A percentile compares a stretch with the other conserved stretches of the same genome.
These are phyloP conservation scores for Antheraea mylitta DNA, from an alignment of 1,140 invertebrate genomes.

Conservation along the genomic window DNA sequence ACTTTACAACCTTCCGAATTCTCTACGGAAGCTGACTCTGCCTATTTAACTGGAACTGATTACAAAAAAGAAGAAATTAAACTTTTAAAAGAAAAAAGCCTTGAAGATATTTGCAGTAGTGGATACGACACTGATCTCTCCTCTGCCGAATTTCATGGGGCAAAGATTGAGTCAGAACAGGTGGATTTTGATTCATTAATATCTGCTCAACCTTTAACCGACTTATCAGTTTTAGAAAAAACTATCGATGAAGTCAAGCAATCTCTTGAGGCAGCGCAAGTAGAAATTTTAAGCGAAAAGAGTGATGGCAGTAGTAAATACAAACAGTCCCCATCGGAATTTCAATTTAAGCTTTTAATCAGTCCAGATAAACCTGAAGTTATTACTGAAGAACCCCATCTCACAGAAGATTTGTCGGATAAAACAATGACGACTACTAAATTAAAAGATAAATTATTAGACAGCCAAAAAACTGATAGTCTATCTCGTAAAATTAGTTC, in stretches of 20 bases:
- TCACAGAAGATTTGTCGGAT: constrained; percentile 48
- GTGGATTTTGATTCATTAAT: constrained; percentile 67
- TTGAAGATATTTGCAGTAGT: constrained; percentile 81
- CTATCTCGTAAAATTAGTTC: constrained; percentile 64
- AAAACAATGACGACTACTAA: constrained; percentile 39
- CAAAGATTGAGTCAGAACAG: constrained; percentile 76
- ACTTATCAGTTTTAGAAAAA: constrained; percentile 80
- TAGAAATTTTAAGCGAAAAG: constrained; percentile 83
- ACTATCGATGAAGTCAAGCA: constrained; percentile 85
- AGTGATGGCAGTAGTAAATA: constrained; percentile 78
- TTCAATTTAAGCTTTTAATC: constrained; percentile 82
- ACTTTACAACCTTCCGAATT: constrained; percentile 76
- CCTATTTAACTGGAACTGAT: constrained; percentile 69
- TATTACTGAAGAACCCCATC: constrained; percentile 72
- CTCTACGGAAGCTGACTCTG: constrained; percentile 75
- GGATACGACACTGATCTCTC: constrained; percentile 84
- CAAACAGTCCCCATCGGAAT: constrained; percentile 86
- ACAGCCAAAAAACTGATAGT: constrained; percentile 62
- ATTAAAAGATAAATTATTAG: constrained; percentile 46
- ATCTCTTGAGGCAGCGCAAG: constrained; percentile 82
- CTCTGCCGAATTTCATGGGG: constrained; percentile 81
- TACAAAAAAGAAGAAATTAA: constrained; percentile 70
- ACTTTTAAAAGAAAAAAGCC: constrained; percentile 75
- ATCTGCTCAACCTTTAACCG: constrained; percentile 68
- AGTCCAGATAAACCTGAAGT: constrained; percentile 76